phyloP scores from a whole-genome alignment of 2,113 vertebrate genomes.

The Odocoileus virginianus region DNA sequence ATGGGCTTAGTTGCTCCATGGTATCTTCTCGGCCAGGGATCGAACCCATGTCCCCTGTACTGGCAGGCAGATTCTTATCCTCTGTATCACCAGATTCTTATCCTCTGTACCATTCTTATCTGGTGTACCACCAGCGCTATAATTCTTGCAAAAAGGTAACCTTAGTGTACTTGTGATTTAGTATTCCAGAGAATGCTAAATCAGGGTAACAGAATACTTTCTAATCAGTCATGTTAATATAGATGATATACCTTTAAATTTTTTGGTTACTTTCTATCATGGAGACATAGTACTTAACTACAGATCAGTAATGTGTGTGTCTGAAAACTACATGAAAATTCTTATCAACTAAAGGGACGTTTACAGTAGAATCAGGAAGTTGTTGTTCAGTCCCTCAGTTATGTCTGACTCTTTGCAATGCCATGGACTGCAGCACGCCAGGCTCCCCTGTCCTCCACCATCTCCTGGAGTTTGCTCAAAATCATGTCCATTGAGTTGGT shows the following conservation, averaged over 20 bases:
- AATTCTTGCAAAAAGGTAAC: background rate
- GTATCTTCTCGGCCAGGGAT: background rate
- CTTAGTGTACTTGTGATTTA: background rate
- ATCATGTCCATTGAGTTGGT: background rate
- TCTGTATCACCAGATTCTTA: background rate
- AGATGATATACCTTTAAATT: background rate
- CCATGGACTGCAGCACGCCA: background rate
- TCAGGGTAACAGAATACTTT: background rate
- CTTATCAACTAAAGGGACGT: background rate
- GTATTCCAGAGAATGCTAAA: background rate
- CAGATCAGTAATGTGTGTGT: background rate
- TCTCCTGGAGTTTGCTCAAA: background rate
- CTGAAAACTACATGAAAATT: background rate
- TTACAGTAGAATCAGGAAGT: background rate
- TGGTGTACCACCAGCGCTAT: background rate
- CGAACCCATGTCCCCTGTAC: background rate
- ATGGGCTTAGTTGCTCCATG: background rate
- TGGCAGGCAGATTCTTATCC: background rate
- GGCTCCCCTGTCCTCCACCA: background rate
- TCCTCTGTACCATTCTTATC: background rate
- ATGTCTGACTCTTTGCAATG: background rate
- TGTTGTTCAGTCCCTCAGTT: background rate
- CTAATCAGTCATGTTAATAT: background rate
- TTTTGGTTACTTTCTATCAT: background rate
- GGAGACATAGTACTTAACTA: background rate